phyloP scores from a whole-genome alignment of 2,888 invertebrate species.

The Auanema sp. region DNA sequence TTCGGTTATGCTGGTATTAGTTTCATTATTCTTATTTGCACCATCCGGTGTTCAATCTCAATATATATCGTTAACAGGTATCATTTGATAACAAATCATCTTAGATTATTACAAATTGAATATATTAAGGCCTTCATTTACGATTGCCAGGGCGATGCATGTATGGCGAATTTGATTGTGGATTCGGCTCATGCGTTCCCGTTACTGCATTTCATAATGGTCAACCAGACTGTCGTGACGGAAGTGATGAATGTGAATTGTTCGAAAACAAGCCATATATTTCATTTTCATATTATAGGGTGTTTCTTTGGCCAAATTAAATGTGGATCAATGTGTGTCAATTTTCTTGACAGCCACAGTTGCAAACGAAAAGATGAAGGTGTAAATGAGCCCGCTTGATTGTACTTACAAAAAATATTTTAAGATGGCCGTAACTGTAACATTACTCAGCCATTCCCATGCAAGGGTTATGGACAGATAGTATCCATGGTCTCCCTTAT shows the following conservation, averaged over 20 bases:
- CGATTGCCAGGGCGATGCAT: constrained; percentile 57
- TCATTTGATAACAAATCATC: too few relatives aligned
- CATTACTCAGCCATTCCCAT: constrained; percentile 49
- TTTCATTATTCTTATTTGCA: too few relatives aligned
- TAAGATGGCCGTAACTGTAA: constrained; percentile 57
- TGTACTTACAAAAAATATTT: constrained; percentile 19
- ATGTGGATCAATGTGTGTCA: constrained; percentile 59
- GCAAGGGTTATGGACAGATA: constrained; percentile 62
- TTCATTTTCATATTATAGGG: constrained; percentile 34
- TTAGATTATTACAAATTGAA: not conserved
- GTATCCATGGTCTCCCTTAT: constrained; percentile 56
- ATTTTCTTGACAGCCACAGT: constrained; percentile 47
- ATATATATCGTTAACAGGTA: too few relatives aligned
- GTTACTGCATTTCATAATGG: constrained; percentile 57
- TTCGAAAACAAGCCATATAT: not conserved
- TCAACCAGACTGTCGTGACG: constrained; percentile 56
- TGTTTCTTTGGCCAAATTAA: constrained; percentile 60
- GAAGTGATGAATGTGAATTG: constrained; percentile 59
- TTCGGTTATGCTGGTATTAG: too few relatives aligned
- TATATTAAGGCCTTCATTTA: constrained; percentile 47
- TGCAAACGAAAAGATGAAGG: constrained; percentile 22
- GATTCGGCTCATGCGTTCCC: constrained; percentile 55
- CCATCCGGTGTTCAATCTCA: too few relatives aligned
- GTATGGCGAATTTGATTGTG: constrained; percentile 57
- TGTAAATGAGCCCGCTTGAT: not conserved